Evolutionary conservation across 37 sponge, comb jelly and placozoan species (phyloP).

Genomic region (Crambe crambe): DNA sequence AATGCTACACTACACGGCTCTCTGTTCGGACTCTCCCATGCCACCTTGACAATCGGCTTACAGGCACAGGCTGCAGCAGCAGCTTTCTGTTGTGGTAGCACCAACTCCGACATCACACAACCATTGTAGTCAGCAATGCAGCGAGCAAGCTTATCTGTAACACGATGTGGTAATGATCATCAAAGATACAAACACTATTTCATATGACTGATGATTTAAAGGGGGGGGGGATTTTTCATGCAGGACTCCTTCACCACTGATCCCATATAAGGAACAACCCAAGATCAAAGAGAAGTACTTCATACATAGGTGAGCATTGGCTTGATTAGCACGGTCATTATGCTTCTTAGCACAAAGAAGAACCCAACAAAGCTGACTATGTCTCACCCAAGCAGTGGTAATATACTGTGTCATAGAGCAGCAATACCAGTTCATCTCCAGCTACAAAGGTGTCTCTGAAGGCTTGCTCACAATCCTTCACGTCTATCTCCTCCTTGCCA

Average conservation of each 20-base stretch:
- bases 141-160: not conserved
- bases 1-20: not conserved
- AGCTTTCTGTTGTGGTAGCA: not conserved
- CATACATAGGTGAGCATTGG: no score
- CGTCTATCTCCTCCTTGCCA: slow-evolving; percentile 67
- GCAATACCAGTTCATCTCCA: slow-evolving; percentile 19
- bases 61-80: no score
- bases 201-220: no score
- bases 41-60: no score
- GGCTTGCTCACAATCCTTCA: slow-evolving; percentile 35
- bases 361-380: not conserved
- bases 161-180: no score
- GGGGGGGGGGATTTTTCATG: not conserved
- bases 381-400: slow-evolving; percentile 56
- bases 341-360: not conserved
- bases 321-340: no score
- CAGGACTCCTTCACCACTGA: not conserved
- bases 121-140: not conserved
- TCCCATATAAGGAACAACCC: no score
- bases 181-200: no score
- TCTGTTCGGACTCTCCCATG: not conserved
- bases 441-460: slow-evolving; percentile 58
- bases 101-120: not conserved
- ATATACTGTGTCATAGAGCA: slow-evolving; percentile 74
- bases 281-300: not conserved